Conservation (phyloP, 2,113 vertebrate species). For the Platysteira castanea region DNA sequence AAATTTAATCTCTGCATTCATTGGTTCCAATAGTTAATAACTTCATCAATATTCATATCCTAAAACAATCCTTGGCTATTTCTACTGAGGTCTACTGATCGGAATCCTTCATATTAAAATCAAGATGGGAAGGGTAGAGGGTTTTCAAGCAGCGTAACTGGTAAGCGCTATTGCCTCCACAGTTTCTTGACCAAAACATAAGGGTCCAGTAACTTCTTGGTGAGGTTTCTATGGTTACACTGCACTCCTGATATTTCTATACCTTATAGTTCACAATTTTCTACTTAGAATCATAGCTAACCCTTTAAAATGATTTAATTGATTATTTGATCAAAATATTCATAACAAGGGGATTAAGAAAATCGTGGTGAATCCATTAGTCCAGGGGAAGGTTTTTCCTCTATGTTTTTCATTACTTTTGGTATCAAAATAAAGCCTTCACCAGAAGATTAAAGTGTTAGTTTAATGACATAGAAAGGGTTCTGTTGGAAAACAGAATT, state of each 20-base stretch:
- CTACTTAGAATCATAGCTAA: background rate
- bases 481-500: background rate
- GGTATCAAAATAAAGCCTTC: background rate
- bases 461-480: background rate
- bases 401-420: background rate
- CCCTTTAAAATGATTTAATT: background rate
- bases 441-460: background rate
- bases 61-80: background rate
- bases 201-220: background rate
- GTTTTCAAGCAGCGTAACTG: background rate
- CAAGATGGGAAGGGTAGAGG: background rate
- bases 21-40: background rate
- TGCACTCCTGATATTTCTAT: background rate
- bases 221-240: background rate
- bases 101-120: background rate
- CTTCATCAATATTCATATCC: background rate
- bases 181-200: background rate
- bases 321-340: background rate
- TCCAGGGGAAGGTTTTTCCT: background rate
- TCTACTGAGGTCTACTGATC: background rate
- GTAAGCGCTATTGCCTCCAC: fast-evolving
- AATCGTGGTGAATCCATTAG: background rate
- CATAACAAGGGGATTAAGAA: background rate
- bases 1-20: background rate
- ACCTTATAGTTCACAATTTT: background rate